Evolutionary conservation across 2,797 vertebrate genomes (phyloP).

Genomic region (Gallinago stenura): DNA sequence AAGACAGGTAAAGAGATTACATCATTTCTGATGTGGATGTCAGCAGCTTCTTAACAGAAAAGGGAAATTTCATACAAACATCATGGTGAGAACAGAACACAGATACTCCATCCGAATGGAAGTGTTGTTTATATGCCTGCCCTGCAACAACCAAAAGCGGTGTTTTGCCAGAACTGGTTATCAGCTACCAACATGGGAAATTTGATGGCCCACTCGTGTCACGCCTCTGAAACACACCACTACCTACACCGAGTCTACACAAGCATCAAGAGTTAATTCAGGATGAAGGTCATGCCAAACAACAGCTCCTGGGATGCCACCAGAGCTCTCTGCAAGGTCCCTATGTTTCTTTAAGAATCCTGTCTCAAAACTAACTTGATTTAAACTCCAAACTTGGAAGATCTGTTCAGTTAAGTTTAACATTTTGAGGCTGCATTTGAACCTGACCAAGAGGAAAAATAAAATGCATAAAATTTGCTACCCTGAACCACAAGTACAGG

Average conservation of each 20-base stretch:
- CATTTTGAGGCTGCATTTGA: neutral
- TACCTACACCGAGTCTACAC: neutral
- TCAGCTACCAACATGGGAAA: neutral
- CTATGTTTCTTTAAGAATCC: neutral
- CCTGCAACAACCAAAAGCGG: neutral
- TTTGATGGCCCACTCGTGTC: neutral
- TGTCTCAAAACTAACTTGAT: neutral
- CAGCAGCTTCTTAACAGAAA: neutral
- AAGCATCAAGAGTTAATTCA: neutral
- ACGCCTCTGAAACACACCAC: neutral
- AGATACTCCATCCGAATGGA: neutral
- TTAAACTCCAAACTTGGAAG: neutral
- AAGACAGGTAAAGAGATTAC: neutral
- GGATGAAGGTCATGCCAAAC: neutral
- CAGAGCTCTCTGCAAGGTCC: neutral
- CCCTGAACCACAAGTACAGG: neutral
- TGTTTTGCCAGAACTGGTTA: neutral
- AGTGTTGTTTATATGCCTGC: neutral
- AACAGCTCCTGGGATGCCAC: neutral
- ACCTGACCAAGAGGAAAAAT: neutral
- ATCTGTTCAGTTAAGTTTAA: neutral
- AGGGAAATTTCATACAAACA: neutral
- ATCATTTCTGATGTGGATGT: neutral
- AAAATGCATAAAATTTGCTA: neutral
- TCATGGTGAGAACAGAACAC: neutral